These are phyloP conservation scores for Chironomus tentans DNA, from an alignment of 2,888 invertebrate species.

Conservation along the genomic window DNA sequence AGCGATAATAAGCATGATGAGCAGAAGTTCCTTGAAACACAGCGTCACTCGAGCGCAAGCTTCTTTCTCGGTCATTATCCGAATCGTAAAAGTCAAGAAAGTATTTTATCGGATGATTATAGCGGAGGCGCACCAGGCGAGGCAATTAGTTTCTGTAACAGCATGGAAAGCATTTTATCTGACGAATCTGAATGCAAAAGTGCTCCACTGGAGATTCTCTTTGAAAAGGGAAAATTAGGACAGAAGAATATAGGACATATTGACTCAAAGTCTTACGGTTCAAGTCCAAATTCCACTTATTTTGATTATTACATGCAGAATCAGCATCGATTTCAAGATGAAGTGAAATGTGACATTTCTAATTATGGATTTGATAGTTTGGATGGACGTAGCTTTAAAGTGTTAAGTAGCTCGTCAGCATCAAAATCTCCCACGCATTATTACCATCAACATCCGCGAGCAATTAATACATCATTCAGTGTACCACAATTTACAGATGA, in stretches of 20 bases:
- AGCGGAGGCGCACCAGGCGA: constrained; percentile 47
- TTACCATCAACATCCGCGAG: not conserved
- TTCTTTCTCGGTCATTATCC: constrained; percentile 61
- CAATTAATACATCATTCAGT: constrained; percentile 6
- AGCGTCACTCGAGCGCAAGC: constrained; percentile 64
- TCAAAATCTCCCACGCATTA: not conserved
- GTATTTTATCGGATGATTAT: constrained; percentile 64
- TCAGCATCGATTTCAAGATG: constrained; percentile 14
- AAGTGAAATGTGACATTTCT: constrained; percentile 24
- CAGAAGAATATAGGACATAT: constrained; percentile 43
- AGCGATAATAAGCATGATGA: constrained; percentile 40
- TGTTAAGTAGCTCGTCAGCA: not conserved
- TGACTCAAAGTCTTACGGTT: constrained; percentile 53
- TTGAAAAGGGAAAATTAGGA: constrained; percentile 46
- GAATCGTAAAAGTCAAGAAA: constrained; percentile 61
- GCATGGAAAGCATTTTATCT: constrained; percentile 69
- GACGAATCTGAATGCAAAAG: constrained; percentile 74
- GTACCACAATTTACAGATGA: constrained; percentile 21
- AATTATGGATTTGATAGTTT: constrained; percentile 28
- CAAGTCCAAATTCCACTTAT: constrained; percentile 51
- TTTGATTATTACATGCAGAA: constrained; percentile 47
- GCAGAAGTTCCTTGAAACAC: constrained; percentile 50
- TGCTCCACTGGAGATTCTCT: constrained; percentile 64
- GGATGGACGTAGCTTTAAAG: constrained; percentile 15
- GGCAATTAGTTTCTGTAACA: constrained; percentile 62